Conservation (phyloP, 2,113 vertebrate species). For the Oncorhynchus tshawytscha region DNA sequence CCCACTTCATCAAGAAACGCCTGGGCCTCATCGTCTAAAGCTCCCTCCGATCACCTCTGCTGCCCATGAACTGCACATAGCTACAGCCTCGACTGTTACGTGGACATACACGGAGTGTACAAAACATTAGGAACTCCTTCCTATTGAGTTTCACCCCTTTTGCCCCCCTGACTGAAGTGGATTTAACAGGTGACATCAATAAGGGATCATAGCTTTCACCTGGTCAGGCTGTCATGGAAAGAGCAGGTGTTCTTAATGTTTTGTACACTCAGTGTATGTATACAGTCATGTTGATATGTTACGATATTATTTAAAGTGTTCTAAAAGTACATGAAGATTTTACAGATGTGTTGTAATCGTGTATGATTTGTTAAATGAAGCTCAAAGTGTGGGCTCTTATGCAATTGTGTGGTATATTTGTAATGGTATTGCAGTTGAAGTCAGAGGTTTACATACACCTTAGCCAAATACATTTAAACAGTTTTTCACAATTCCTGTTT, state of each 20-base stretch:
- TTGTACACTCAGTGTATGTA: background rate
- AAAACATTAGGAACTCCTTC: too few species aligned
- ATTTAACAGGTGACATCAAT: too few species aligned
- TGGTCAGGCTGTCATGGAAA: too few species aligned
- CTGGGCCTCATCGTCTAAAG: slow-evolving; percentile 66
- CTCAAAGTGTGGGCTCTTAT: background rate
- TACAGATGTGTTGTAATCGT: slow-evolving; percentile 20
- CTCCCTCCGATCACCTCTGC: background rate
- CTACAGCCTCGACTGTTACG: slow-evolving; percentile 12
- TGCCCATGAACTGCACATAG: slow-evolving; percentile 40
- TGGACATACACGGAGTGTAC: background rate
- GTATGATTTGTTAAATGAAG: slow-evolving; percentile 17
- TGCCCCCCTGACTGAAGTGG: too few species aligned
- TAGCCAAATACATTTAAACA: too few species aligned
- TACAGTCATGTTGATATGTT: slow-evolving; percentile 47
- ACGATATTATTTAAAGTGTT: slow-evolving; percentile 41
- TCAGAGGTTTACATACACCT: too few species aligned
- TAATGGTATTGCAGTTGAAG: background rate
- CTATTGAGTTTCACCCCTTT: too few species aligned
- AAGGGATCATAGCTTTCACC: too few species aligned
- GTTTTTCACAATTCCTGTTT: too few species aligned
- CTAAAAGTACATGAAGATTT: background rate
- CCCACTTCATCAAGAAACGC: slow-evolving; percentile 79
- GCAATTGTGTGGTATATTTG: background rate
- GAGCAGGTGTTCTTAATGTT: too few species aligned